Percentiles rank a stretch among this genome's conserved stretches.
Evolutionary conservation across 2,888 invertebrate species (phyloP).

Genomic region (Mimas tiliae): DNA sequence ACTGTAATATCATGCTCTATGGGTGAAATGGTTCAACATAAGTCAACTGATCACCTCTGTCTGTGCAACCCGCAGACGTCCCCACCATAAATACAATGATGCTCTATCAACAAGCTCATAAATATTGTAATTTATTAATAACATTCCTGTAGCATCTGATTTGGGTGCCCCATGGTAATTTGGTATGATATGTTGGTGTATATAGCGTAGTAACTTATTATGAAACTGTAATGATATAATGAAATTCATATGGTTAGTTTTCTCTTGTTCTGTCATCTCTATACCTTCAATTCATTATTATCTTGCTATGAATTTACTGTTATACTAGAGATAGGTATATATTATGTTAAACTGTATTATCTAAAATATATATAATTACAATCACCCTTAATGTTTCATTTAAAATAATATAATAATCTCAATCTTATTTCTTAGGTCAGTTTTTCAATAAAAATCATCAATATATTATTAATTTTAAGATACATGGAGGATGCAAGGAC

Average conservation of each 20-base stretch:
- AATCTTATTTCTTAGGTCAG: neutral
- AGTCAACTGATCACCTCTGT: no score
- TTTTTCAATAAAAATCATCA: neutral
- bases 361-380: neutral
- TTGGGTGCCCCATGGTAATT: neutral
- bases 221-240: constrained; percentile 18
- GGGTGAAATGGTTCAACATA: no score
- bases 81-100: neutral
- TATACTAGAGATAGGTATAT: neutral
- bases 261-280: neutral
- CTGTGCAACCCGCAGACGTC: no score
- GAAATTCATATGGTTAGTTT: neutral
- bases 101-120: no score
- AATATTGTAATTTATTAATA: neutral
- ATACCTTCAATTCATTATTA: constrained; percentile 10
- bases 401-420: neutral
- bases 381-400: neutral
- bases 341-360: constrained; percentile 11
- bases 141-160: constrained; percentile 8
- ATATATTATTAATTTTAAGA: no score
- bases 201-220: constrained; percentile 33
- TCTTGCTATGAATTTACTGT: constrained; percentile 18
- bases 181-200: constrained; percentile 25
- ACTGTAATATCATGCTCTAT: no score
- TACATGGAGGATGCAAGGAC: no score